Percentiles rank a stretch among this genome's conserved stretches.
These are phyloP conservation scores for Heliconius erato DNA, from an alignment of 2,888 invertebrate species.

Conservation along the genomic window DNA sequence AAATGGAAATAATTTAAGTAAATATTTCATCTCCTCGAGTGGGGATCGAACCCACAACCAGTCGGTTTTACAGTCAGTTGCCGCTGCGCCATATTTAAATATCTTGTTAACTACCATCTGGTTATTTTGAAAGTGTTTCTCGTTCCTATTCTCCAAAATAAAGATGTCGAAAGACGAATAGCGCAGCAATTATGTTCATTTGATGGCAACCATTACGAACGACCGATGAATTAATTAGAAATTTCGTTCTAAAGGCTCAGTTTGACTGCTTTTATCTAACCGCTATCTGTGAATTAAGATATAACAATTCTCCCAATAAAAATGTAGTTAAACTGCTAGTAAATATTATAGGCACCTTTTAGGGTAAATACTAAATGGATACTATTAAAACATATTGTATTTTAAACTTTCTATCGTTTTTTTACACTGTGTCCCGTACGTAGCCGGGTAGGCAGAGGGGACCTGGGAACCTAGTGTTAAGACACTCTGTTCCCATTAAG, in stretches of 20 bases:
- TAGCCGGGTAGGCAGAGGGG: no score
- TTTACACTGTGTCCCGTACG: no score
- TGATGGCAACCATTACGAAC: constrained; percentile 48
- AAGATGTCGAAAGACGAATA: constrained; percentile 45
- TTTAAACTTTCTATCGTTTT: not conserved
- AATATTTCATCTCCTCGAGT: no score
- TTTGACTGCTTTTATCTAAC: constrained; percentile 25
- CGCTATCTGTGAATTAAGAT: constrained; percentile 26
- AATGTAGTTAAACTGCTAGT: not conserved
- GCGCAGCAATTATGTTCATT: constrained; percentile 51
- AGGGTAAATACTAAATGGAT: not conserved
- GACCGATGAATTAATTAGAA: constrained; percentile 50
- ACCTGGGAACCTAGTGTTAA: no score
- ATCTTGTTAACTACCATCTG: constrained; percentile 12
- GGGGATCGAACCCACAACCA: no score
- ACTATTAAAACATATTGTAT: not conserved
- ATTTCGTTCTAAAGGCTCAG: constrained; percentile 33
- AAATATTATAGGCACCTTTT: not conserved
- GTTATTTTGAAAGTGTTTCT: constrained; percentile 32
- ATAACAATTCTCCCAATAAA: constrained; percentile 23
- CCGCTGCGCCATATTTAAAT: no score
- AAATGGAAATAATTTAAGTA: no score
- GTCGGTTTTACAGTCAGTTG: no score
- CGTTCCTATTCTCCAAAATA: constrained; percentile 42
- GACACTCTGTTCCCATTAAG: no score